These are phyloP conservation scores for Limnephilus marmoratus DNA, from an alignment of 2,888 invertebrate species.

Conservation along the genomic window DNA sequence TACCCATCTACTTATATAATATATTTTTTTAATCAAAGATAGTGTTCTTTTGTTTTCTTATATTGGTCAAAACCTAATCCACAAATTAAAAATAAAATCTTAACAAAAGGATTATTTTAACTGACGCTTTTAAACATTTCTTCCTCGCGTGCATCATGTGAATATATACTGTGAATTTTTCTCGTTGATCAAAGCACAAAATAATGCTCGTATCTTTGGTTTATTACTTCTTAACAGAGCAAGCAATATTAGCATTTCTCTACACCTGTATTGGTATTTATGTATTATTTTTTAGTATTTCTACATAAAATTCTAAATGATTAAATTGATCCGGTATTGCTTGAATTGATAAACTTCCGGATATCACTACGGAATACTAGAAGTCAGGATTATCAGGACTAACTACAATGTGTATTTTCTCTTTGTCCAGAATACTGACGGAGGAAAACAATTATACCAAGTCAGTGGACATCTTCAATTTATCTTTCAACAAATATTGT, in stretches of 20 bases:
- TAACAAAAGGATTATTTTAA: background rate
- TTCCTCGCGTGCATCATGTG: background rate
- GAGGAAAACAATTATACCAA: too few species aligned
- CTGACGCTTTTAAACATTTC: background rate
- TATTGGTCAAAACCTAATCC: background rate
- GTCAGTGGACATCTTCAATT: too few species aligned
- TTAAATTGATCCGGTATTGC: too few species aligned
- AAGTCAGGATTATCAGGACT: too few species aligned
- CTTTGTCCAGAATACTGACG: too few species aligned
- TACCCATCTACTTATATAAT: background rate
- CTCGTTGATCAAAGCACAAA: background rate
- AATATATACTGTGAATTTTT: background rate
- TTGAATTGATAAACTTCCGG: too few species aligned
- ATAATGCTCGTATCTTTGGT: background rate
- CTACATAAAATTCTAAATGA: too few species aligned
- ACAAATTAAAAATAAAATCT: too few species aligned
- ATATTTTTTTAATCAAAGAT: background rate
- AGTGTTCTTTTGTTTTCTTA: background rate
- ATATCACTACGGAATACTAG: too few species aligned
- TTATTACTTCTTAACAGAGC: background rate
- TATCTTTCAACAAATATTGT: too few species aligned
- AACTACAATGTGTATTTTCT: too few species aligned
- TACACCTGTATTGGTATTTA: background rate
- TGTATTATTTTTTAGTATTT: too few species aligned
- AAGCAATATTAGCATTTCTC: background rate